These are phyloP conservation scores for Oeneis ivallda DNA, from an alignment of 2,888 invertebrate species.

Conservation along the genomic window DNA sequence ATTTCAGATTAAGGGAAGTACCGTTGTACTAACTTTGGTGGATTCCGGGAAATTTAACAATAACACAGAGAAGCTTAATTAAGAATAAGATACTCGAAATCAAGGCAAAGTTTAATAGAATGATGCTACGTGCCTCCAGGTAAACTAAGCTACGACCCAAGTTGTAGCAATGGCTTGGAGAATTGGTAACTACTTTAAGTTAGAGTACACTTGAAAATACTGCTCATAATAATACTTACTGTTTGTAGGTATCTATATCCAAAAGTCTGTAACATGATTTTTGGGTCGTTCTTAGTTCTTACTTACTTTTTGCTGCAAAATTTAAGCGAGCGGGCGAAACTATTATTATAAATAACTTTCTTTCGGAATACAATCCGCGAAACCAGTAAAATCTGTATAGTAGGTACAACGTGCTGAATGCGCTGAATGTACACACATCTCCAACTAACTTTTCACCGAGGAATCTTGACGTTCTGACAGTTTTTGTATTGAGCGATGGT, in stretches of 20 bases:
- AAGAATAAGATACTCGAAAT: slow-evolving; percentile 41
- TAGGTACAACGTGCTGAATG: too few species aligned
- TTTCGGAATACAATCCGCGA: too few species aligned
- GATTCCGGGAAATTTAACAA: slow-evolving; percentile 21
- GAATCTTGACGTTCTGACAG: too few species aligned
- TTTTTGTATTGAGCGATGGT: too few species aligned
- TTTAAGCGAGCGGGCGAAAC: too few species aligned
- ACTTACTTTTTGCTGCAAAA: too few species aligned
- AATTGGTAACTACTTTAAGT: not conserved
- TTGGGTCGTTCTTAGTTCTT: too few species aligned
- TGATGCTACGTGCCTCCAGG: slow-evolving; percentile 35
- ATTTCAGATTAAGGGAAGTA: slow-evolving; percentile 1
- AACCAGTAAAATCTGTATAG: too few species aligned
- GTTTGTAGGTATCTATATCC: not conserved
- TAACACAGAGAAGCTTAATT: slow-evolving; percentile 38
- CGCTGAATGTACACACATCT: too few species aligned
- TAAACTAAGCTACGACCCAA: slow-evolving; percentile 26
- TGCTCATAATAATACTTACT: not conserved
- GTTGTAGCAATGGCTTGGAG: not conserved
- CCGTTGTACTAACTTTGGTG: slow-evolving; percentile 12
- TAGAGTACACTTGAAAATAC: not conserved
- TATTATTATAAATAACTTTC: too few species aligned
- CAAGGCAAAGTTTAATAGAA: slow-evolving; percentile 41
- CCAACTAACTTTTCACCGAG: too few species aligned
- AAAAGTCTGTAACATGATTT: not conserved